phyloP scores from a whole-genome alignment of 2,888 invertebrate genomes.

The Dione vanillae region DNA sequence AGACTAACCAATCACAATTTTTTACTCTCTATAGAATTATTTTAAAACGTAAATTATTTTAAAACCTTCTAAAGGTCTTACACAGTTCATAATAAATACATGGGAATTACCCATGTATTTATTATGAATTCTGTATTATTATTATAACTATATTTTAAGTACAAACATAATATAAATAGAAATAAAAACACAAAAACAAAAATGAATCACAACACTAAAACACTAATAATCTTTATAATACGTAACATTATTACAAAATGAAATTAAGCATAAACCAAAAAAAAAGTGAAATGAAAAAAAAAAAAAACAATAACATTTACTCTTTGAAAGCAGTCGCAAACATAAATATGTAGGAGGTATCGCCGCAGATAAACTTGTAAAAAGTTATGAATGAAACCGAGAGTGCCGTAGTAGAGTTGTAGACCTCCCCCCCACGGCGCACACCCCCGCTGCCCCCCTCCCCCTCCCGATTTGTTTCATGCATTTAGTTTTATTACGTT shows the following conservation, averaged over 20 bases:
- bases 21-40: too few species aligned
- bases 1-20: too few species aligned
- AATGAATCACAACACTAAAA: not conserved
- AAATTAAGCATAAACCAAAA: not conserved
- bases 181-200: not conserved
- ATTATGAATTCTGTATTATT: too few species aligned
- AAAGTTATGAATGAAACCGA: slow-evolving; percentile 85
- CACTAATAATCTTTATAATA: not conserved
- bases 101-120: too few species aligned
- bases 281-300: slow-evolving; percentile 1
- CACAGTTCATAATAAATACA: too few species aligned
- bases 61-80: too few species aligned
- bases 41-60: too few species aligned
- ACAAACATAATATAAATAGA: not conserved
- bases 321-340: slow-evolving; percentile 76
- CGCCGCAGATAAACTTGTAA: slow-evolving; percentile 83
- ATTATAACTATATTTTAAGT: too few species aligned
- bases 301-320: slow-evolving; percentile 40
- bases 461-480: slow-evolving; percentile 72
- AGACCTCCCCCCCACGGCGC: slow-evolving; percentile 58
- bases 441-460: slow-evolving; percentile 53
- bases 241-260: not conserved
- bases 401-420: slow-evolving; percentile 83
- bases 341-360: slow-evolving; percentile 83
- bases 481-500: slow-evolving; percentile 81